Base-by-base conservation (phyloP, 2,113 vertebrate genomes). In the Chaetura pelagica region DNA sequence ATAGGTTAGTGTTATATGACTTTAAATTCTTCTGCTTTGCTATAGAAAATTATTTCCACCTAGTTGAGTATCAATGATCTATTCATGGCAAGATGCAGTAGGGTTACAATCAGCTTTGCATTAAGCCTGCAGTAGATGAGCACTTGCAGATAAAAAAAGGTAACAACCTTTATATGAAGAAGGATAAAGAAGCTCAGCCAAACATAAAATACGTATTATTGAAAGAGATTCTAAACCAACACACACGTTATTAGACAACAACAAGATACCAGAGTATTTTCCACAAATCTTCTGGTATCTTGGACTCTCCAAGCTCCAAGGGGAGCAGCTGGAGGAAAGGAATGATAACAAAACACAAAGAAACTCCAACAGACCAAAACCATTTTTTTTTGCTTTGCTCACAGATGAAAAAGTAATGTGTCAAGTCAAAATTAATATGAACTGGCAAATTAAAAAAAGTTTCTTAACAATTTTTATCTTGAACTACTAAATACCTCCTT, bases 41-140 rank as follows among this genome's bases (percentile, higher is more conserved):
- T 98, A 97, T 91, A 97, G 97, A 98, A 98, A 98, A 99, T 99
- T 99, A 99, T 98, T 99, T 99, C 99, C 98, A 99, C 98, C 98
- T 99, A 98, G 98, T 93, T 99, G 98, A 97, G 85, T 98, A 97
- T 98, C 98, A 99, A 99, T 98, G 98, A 99, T 97, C 98, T 99
- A 98, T 98, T 99, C 98, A 99, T 97, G 67, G 76, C 95, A 98
- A 98, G 91, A 98, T 97, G 97, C 94, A 97, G 85, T 79, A 67
- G 84, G 95, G 95, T 94, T 97, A 97, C 98, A 98, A 97, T 98
- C 98, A 98, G 97, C 97, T 97, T 96, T 97, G 97, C 87, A 97
- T 96, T 82, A 97, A 94, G 97, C 96, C 96, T 97, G 96, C 97
- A 98, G 97, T 96, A 97, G 97, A 97, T 90, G 97, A 96, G 94